These are phyloP conservation scores for Apoda limacodes DNA, from an alignment of 2,888 invertebrate genomes.

Conservation along the genomic window DNA sequence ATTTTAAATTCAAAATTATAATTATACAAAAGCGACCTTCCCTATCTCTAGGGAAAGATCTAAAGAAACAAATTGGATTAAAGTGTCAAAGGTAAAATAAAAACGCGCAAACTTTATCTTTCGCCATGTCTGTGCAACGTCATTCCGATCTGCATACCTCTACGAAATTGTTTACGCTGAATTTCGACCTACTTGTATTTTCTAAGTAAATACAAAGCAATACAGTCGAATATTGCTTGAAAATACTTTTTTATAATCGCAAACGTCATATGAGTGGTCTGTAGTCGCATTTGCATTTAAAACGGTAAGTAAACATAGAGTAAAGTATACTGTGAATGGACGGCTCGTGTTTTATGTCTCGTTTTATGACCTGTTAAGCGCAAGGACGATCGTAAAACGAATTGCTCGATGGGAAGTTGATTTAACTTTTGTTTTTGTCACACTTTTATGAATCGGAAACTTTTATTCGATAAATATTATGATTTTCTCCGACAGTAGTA, in stretches of 20 bases:
- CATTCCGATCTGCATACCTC: constrained; percentile 23
- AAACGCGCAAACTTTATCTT: constrained; percentile 52
- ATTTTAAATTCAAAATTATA: constrained; percentile 57
- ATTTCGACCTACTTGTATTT: constrained; percentile 13
- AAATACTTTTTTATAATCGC: constrained; percentile 18
- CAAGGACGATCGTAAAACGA: constrained; percentile 62
- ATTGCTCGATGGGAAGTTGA: constrained; percentile 43
- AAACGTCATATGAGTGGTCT: constrained; percentile 38
- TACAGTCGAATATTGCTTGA: constrained; percentile 29
- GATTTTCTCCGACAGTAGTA: too few relatives aligned
- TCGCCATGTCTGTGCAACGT: constrained; percentile 50
- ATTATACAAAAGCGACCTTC: constrained; percentile 58
- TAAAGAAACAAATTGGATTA: constrained; percentile 67
- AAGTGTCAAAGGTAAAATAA: constrained; percentile 69
- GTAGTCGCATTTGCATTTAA: constrained; percentile 63
- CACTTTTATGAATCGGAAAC: constrained; percentile 24
- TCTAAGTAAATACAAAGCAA: constrained; percentile 12
- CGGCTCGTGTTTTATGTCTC: constrained; percentile 54
- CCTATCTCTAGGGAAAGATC: constrained; percentile 56
- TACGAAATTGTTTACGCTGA: constrained; percentile 23
- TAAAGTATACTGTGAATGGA: constrained; percentile 57
- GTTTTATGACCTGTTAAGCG: constrained; percentile 64
- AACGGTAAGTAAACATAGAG: constrained; percentile 60
- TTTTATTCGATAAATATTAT: neutral
- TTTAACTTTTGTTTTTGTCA: constrained; percentile 27